A percentile compares a stretch with the other conserved stretches of the same genome.
These are phyloP conservation scores for Melanotaenia parkinsoni DNA, from an alignment of 2,797 vertebrate species.

Conservation along the genomic window DNA sequence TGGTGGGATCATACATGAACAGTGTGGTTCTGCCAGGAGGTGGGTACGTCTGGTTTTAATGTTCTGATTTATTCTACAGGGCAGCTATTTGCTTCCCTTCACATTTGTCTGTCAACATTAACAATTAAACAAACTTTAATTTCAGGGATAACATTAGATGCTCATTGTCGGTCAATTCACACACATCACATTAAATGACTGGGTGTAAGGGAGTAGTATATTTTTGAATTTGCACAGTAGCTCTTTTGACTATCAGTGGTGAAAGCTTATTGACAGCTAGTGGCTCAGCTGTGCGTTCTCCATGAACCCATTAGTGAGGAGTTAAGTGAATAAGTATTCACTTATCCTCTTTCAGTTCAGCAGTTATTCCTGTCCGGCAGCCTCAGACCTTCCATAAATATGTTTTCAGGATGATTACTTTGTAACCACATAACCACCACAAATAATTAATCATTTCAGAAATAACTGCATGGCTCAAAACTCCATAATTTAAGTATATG, in stretches of 20 bases:
- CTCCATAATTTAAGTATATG: not conserved
- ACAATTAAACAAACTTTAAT: slow-evolving; percentile 36
- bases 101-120: slow-evolving; percentile 32
- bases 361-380: slow-evolving; percentile 55
- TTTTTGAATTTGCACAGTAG: slow-evolving; percentile 68
- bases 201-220: slow-evolving; percentile 24
- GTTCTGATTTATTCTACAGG: slow-evolving; percentile 52
- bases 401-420: slow-evolving; percentile 16
- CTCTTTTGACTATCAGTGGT: slow-evolving; percentile 34
- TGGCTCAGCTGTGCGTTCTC: slow-evolving; percentile 52
- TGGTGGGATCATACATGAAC: slow-evolving; percentile 28
- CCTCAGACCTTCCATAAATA: slow-evolving; percentile 32
- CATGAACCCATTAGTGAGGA: slow-evolving; percentile 60
- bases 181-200: slow-evolving; percentile 21
- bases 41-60: slow-evolving; percentile 49
- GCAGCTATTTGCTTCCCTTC: slow-evolving; percentile 65
- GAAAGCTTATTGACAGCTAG: slow-evolving; percentile 39
- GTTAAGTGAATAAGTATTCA: slow-evolving; percentile 59
- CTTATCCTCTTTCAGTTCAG: slow-evolving; percentile 49
- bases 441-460: slow-evolving; percentile 19
- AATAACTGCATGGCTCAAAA: slow-evolving; percentile 31
- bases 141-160: slow-evolving; percentile 47
- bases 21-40: slow-evolving; percentile 30
- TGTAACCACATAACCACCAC: slow-evolving; percentile 30
- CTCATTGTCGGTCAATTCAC: slow-evolving; percentile 27